phyloP scores from a whole-genome alignment of 2,888 invertebrate genomes.

The Drosophila differens region DNA sequence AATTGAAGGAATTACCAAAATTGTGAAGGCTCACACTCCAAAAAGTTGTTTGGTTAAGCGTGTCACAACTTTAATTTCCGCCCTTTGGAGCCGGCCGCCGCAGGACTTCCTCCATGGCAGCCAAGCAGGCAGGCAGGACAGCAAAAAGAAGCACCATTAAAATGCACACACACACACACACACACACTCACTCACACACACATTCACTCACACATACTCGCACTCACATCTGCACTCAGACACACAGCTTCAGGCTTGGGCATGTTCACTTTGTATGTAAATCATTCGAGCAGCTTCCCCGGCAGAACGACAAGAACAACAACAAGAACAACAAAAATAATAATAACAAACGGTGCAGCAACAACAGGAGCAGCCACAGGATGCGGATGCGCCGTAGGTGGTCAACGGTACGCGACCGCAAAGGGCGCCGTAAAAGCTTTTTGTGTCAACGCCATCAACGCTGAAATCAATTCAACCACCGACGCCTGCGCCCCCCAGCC shows the following conservation, averaged over 20 bases:
- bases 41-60: conserved; percentile 63
- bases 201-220: conserved; percentile 28
- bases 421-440: conserved; percentile 82
- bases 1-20: conserved; percentile 53
- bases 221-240: conserved; percentile 10
- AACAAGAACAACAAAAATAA: conserved; percentile 25
- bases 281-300: conserved; percentile 67
- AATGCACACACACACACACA: conserved; percentile 42
- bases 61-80: conserved; percentile 79
- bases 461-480: conserved; percentile 78
- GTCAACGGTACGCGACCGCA: conserved; percentile 79
- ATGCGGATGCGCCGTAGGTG: conserved; percentile 75
- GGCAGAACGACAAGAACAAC: conserved; percentile 53
- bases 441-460: conserved; percentile 83
- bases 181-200: conserved; percentile 1
- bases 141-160: conserved; percentile 44
- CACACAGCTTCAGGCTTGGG: conserved; percentile 50
- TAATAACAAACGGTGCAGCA: conserved; percentile 24
- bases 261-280: conserved; percentile 80
- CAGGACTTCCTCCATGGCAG: conserved; percentile 54
- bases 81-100: conserved; percentile 56
- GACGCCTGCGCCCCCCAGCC: conserved; percentile 40
- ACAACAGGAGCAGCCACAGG: conserved; percentile 61
- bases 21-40: conserved; percentile 45
- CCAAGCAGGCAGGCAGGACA: conserved; percentile 21